phyloP scores from a whole-genome alignment of 2,797 vertebrate species.

The Spatula versicolor region DNA sequence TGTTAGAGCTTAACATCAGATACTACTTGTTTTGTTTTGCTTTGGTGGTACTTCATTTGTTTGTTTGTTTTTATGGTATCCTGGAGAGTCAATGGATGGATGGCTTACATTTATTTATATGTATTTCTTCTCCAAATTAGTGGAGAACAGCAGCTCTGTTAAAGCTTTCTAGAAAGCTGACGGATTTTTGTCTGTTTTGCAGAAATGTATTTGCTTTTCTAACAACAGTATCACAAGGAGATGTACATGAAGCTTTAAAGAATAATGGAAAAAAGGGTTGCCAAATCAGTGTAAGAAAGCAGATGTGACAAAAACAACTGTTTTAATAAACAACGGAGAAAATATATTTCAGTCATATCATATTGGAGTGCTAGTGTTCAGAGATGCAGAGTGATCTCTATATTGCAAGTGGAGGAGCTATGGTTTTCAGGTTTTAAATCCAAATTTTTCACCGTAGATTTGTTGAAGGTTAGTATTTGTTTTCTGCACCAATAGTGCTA shows the following conservation, averaged over 20 bases:
- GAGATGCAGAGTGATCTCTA: neutral
- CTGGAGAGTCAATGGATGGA: neutral
- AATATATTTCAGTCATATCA: neutral
- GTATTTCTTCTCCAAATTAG: neutral
- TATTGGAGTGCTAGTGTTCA: neutral
- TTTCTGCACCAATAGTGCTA: neutral
- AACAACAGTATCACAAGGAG: neutral
- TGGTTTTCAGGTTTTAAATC: neutral
- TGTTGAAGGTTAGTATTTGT: rapidly evolving
- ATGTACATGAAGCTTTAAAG: neutral
- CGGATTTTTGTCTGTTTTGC: neutral
- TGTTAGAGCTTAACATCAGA: neutral
- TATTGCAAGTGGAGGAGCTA: neutral
- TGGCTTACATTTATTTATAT: neutral
- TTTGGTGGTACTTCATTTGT: too few relatives aligned
- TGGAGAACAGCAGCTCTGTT: rapidly evolving
- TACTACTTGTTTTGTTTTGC: neutral
- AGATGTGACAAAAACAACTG: neutral
- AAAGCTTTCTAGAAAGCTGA: neutral
- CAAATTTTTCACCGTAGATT: neutral
- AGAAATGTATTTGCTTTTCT: neutral
- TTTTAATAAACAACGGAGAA: neutral
- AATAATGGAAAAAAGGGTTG: neutral
- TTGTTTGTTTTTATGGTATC: neutral
- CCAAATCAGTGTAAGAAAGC: neutral